phyloP scores from a whole-genome alignment of 1,140 invertebrate genomes.

The Coptotermes formosanus region DNA sequence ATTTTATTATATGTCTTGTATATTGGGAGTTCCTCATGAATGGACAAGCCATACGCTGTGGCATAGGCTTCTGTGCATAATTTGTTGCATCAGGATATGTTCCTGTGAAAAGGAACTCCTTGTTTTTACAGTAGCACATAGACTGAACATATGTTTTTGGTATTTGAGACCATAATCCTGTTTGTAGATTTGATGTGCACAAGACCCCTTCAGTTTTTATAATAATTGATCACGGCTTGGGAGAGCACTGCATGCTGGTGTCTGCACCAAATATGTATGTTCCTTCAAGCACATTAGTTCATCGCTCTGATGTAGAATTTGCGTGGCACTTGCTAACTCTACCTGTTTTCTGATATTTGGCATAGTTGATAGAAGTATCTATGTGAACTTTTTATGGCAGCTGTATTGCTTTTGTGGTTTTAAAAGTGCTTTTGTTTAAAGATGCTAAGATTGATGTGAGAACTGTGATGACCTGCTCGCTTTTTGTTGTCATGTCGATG shows the following conservation, averaged over 20 bases:
- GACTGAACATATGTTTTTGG: no score
- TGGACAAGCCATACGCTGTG: no score
- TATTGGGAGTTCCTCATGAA: no score
- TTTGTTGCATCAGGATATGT: no score
- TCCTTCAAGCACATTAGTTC: background rate
- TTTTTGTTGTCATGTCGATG: no score
- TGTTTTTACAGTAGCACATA: no score
- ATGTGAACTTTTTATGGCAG: background rate
- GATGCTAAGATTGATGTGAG: background rate
- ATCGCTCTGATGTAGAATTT: background rate
- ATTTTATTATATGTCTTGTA: no score
- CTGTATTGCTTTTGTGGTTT: background rate
- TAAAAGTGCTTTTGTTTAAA: background rate
- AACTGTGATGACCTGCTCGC: background rate
- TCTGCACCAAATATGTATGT: background rate
- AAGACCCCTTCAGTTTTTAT: background rate
- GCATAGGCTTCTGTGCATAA: no score
- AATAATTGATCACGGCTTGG: background rate
- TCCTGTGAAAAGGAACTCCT: no score
- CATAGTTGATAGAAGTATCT: background rate
- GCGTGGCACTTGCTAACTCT: background rate
- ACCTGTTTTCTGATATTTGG: background rate
- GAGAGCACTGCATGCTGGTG: background rate
- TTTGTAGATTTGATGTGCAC: background rate
- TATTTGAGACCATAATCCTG: background rate